A percentile compares a stretch with the other conserved stretches of the same genome.
Conservation (phyloP, 2,113 vertebrate species). For the Leuciscus idus region DNA sequence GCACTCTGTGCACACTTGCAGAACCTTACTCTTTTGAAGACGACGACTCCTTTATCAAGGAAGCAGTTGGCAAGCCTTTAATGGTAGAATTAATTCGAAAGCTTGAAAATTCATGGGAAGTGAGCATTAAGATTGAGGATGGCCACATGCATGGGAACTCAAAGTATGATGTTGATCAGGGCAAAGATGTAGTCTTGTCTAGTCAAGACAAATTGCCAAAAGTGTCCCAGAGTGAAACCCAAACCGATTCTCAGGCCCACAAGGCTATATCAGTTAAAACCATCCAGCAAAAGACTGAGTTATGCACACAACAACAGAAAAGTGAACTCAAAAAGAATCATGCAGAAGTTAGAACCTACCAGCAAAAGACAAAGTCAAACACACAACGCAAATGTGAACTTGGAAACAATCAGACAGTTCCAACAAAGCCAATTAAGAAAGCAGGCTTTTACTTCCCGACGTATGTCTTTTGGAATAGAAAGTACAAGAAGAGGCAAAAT, state of each 20-base stretch:
- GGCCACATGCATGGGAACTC: neutral
- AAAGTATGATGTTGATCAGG: neutral
- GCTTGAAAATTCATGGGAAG: slow-evolving; percentile 73
- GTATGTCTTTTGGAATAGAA: neutral
- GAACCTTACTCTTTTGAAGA: slow-evolving; percentile 60
- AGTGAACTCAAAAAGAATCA: neutral
- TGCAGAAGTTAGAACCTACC: neutral
- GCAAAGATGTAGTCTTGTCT: neutral
- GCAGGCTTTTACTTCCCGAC: neutral
- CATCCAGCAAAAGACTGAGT: neutral
- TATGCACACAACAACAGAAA: neutral
- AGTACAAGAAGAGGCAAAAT: neutral
- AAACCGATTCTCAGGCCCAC: neutral
- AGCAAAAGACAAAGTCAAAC: neutral
- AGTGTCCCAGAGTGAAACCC: neutral
- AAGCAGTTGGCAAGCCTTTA: slow-evolving; percentile 71
- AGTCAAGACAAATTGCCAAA: neutral
- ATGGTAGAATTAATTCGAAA: slow-evolving; percentile 79
- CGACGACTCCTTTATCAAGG: slow-evolving; percentile 67
- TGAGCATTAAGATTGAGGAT: slow-evolving; percentile 73
- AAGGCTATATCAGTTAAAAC: neutral
- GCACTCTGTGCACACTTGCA: slow-evolving; percentile 77
- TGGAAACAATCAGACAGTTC: neutral
- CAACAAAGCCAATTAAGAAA: neutral
- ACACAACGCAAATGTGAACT: neutral